Evolutionary conservation across 2,888 invertebrate genomes (phyloP), one percentile per base, ranked within the genome.

Genomic region (Tridacna crocea): DNA sequence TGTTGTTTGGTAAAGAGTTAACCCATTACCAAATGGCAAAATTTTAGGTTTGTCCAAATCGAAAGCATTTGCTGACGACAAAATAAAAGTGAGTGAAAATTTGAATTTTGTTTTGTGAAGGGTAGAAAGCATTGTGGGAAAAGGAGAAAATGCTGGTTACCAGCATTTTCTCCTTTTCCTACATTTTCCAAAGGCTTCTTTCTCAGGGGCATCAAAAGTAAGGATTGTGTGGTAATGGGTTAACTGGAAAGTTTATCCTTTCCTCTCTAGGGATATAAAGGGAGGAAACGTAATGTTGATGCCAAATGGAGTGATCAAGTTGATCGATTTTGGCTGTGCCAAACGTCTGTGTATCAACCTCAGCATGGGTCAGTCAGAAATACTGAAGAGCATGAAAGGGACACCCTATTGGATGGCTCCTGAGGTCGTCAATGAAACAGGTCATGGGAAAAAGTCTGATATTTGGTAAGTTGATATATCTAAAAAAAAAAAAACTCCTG

Each of bases 361-460:
- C 61, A 92, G 92, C 73, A 87, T 92, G 80, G 91, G 92, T 17
- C 91, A 93, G 82, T 90, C 91, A 8, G 91, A 93, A 82, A 91
- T 94, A 55, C 93, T 94, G 51, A 93, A 93, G 84, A 94, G 94
- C 22, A 93, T 94, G 93, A 92, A 93, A 80, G 94, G 94, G 3
- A 95, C 94, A 8, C 94, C 94, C 24, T 94, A 94, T 79, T 94
- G 94, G 94, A 94, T 94, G 94, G 94, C 94, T 0, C 94, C 94
- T 4, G 94, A 94, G 79, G 94, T 94, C 15, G 93, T 94, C 72
- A 92, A 91, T 68, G 94, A 94, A 81, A 93, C 93, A 8, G 94
- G 94, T 47, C 94, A 94, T 88, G 94, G 94, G 17, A 92, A 93
- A 74, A 94, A 94, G 80, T 94, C 94, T n/a, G 94, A 94, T 87